Base-by-base conservation (phyloP, 2,113 vertebrate genomes). In the Nymphicus hollandicus region DNA sequence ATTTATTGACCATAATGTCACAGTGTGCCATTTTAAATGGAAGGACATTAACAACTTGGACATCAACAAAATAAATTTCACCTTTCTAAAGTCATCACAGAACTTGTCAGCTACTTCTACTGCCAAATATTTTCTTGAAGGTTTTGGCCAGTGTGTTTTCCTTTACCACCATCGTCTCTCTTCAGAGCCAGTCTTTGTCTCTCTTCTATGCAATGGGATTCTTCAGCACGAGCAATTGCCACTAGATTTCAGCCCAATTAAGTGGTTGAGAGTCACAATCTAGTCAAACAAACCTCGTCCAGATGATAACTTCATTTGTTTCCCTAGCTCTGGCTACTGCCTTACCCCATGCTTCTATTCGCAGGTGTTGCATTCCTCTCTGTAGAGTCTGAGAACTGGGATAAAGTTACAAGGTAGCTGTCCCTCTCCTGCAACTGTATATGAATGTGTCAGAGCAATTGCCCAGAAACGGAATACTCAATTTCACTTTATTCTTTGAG, bases 361-460 rank as follows among this genome's bases (percentile, higher is more conserved):
- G 27, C 3, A 2, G 1, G 6, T 33, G 3, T 20, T 64, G 13
- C 47, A 81, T 0, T 0, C 0, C 4, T 4, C 12, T 84, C 37
- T 22, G 35, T 4, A 27, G 17, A 81, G 25, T 53, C 7, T 49
- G 31, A 81, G 61, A 63, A 55, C 41, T 23, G 25, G 33, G 11
- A 37, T 17, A 25, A 71, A 49, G 46, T 31, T 27, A 63, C 1
- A 6, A 77, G 55, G 55, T 5, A 52, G 17, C 37, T 78, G 49
- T 44, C 9, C 27, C 25, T 13, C 17, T 65, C 49, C 41, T 73
- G 49, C 73, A 78, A 81, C 33, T 28, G 3, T 18, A 13, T 11
- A 44, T 31, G 44, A 65, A 60, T n/a, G 8, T 28, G 64, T 56
- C 84, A 74, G 31, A 50, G 35, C 47, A 86, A 27, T 14, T 47